phyloP scores from a whole-genome alignment of 1,140 invertebrate genomes.

The Pomacea maculata region DNA sequence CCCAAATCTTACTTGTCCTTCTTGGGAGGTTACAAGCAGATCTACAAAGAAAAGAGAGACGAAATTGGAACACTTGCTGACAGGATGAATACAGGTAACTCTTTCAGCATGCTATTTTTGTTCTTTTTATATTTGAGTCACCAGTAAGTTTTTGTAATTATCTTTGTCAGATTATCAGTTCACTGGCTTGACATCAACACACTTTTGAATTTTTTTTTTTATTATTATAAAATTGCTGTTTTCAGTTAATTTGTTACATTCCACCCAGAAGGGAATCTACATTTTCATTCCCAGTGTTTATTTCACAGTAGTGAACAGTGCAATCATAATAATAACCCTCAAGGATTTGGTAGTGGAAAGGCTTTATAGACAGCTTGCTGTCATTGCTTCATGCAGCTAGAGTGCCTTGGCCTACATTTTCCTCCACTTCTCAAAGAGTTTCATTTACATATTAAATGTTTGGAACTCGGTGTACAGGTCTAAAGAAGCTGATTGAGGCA shows the following conservation, averaged over 20 bases:
- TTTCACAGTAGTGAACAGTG: too few species aligned
- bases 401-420: not conserved
- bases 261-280: too few species aligned
- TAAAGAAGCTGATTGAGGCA: constrained; percentile 94
- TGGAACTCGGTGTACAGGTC: constrained; percentile 63
- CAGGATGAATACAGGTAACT: constrained; percentile 87
- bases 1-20: constrained; percentile 98
- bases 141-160: too few species aligned
- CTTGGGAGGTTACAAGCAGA: constrained; percentile 92
- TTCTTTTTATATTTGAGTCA: too few species aligned
- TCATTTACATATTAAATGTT: not conserved
- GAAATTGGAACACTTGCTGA: constrained; percentile 88
- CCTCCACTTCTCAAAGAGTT: not conserved
- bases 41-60: constrained; percentile 87
- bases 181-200: too few species aligned
- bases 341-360: not conserved
- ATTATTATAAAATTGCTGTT: too few species aligned
- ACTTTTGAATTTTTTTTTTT: too few species aligned
- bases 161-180: too few species aligned
- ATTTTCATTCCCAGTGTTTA: too few species aligned
- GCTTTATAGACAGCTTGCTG: not conserved
- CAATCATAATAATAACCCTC: too few species aligned
- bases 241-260: too few species aligned
- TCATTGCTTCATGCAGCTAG: not conserved
- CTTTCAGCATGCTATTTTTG: not conserved